phyloP scores from a whole-genome alignment of 2,888 invertebrate genomes.

The Aphodius granarius region DNA sequence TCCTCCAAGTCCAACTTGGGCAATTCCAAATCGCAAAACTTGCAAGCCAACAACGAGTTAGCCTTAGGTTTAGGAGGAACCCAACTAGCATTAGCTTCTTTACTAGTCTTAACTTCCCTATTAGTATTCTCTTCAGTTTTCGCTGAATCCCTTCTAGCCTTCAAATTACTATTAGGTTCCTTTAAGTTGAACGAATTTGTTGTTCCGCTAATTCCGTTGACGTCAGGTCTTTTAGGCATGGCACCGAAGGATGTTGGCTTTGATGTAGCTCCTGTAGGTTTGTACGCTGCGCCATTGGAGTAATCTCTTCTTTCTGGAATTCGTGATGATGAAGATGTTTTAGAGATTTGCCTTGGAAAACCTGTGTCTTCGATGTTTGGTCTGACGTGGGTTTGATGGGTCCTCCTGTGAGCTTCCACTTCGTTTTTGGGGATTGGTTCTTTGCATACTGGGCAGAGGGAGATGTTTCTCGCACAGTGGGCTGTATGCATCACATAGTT shows the following conservation, averaged over 20 bases:
- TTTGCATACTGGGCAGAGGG: constrained; percentile 67
- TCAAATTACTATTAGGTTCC: constrained; percentile 4
- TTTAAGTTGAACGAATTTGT: constrained; percentile 12
- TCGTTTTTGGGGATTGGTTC: constrained; percentile 66
- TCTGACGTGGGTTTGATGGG: constrained; percentile 37
- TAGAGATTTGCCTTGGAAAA: constrained; percentile 10
- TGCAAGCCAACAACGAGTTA: constrained; percentile 57
- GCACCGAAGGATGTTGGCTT: constrained; percentile 4
- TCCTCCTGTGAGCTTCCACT: constrained; percentile 59
- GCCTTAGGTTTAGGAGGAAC: constrained; percentile 15
- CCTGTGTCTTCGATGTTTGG: neutral
- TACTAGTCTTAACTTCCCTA: neutral
- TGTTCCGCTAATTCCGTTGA: neutral
- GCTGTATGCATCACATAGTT: constrained; percentile 73
- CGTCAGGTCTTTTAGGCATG: neutral
- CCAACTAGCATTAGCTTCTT: constrained; percentile 15
- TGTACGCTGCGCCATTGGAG: neutral
- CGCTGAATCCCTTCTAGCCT: neutral
- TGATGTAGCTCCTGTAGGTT: neutral
- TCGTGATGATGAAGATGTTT: neutral
- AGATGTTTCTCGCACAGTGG: constrained; percentile 70
- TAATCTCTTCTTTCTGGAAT: neutral
- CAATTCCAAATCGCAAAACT: constrained; percentile 68
- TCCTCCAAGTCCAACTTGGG: constrained; percentile 61
- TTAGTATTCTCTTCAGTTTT: neutral